Evolutionary conservation across 1,140 invertebrate species (phyloP).

Genomic region (Neuroterus valhalla): DNA sequence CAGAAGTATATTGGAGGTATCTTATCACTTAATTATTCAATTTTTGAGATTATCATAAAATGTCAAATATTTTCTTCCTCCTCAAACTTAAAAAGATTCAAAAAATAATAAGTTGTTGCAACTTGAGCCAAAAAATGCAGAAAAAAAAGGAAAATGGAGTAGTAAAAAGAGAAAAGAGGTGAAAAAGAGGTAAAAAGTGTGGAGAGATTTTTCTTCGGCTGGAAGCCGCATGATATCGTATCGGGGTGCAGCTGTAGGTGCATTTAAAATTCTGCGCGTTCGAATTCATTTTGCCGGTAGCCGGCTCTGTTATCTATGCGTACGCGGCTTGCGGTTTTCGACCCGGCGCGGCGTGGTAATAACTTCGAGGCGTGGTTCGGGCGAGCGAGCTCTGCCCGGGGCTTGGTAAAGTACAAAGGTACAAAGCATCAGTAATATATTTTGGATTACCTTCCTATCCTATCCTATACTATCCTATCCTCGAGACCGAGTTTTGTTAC

Average conservation of each 20-base stretch:
- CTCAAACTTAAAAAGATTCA: too few relatives aligned
- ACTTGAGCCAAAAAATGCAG: not conserved
- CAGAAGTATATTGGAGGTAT: too few relatives aligned
- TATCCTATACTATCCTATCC: constrained; percentile 32
- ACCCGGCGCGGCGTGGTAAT: constrained; percentile 59
- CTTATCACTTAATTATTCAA: too few relatives aligned
- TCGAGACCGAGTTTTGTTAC: constrained; percentile 46
- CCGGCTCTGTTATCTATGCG: constrained; percentile 62
- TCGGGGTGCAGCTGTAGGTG: constrained; percentile 39
- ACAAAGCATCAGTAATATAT: constrained; percentile 71
- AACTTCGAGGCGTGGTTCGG: constrained; percentile 58
- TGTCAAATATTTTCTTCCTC: too few relatives aligned
- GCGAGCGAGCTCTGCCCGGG: constrained; percentile 45
- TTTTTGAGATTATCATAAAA: too few relatives aligned
- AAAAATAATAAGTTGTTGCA: too few relatives aligned
- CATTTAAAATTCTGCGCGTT: constrained; percentile 57
- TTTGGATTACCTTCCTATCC: constrained; percentile 66
- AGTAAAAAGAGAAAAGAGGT: not conserved
- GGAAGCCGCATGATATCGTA: constrained; percentile 10
- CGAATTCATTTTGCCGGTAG: constrained; percentile 62
- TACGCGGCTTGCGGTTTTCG: constrained; percentile 62
- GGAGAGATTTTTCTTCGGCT: not conserved
- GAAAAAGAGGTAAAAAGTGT: not conserved
- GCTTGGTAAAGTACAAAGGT: constrained; percentile 62
- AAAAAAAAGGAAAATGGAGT: not conserved